phyloP scores from a whole-genome alignment of 2,888 invertebrate species.

The Quadroppia sp. region DNA sequence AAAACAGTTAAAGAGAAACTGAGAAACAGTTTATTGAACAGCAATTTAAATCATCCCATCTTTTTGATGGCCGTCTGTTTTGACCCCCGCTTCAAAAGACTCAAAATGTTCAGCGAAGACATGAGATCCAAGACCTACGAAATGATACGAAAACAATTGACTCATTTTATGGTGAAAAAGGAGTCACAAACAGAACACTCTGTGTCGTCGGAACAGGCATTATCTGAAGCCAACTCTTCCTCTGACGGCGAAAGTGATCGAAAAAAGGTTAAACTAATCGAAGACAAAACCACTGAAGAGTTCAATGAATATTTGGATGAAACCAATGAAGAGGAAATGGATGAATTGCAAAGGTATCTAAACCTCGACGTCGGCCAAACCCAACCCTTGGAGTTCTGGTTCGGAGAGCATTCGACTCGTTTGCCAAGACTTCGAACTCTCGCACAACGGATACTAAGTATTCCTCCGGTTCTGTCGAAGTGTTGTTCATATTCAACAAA shows the following conservation, averaged over 20 bases:
- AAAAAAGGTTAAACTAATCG: slow-evolving; percentile 6
- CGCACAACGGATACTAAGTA: slow-evolving; percentile 13
- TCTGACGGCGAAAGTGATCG: background rate
- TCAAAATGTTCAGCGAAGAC: slow-evolving; percentile 20
- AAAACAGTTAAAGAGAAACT: slow-evolving; percentile 5
- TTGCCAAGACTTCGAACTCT: slow-evolving; percentile 13
- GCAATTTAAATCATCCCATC: background rate
- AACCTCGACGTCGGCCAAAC: slow-evolving; percentile 27
- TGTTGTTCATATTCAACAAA: slow-evolving; percentile 9
- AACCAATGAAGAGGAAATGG: slow-evolving; percentile 20
- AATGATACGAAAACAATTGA: slow-evolving; percentile 16
- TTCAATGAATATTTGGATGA: slow-evolving; percentile 34
- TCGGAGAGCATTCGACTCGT: slow-evolving; percentile 14
- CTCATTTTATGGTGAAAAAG: background rate
- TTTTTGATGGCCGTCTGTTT: slow-evolving; percentile 34
- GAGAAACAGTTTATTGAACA: background rate
- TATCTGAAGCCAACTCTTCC: background rate
- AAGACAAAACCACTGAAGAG: slow-evolving; percentile 1
- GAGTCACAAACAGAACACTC: background rate
- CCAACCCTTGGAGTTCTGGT: slow-evolving; percentile 33
- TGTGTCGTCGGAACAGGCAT: background rate
- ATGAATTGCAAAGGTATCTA: slow-evolving; percentile 29
- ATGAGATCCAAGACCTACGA: background rate
- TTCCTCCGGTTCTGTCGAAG: slow-evolving; percentile 13
- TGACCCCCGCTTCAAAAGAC: slow-evolving; percentile 29